Percentiles rank a stretch among this genome's conserved stretches.
Conservation (phyloP, 35 echinoderm and acorn worm genomes). For the Lytechinus pictus region DNA sequence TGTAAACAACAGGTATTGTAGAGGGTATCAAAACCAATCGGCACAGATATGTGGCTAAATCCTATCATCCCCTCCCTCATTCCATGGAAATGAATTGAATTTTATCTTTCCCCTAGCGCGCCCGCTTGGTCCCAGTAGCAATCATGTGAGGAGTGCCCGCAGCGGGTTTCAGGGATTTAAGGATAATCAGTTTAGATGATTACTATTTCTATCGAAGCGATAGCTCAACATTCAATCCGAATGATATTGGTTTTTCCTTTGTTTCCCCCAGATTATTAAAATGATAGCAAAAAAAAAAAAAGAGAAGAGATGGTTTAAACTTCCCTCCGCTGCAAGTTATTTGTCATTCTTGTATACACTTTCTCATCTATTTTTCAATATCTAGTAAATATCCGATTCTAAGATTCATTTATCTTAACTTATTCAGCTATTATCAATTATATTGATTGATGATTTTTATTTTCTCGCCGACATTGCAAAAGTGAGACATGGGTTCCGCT, state of each 20-base stretch:
- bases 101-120: background rate
- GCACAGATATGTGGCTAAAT: conserved; percentile 13
- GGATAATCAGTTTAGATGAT: conserved; percentile 19
- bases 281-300: background rate
- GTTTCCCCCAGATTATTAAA: background rate
- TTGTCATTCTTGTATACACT: too few species aligned
- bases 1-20: conserved; percentile 49
- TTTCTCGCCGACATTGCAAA: too few species aligned
- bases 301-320: background rate
- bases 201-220: background rate
- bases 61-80: background rate
- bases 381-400: too few species aligned
- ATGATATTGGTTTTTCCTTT: background rate
- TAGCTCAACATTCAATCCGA: background rate
- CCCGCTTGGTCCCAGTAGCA: background rate
- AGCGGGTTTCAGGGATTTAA: conserved; percentile 13
- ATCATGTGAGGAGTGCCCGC: background rate
- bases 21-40: conserved; percentile 25
- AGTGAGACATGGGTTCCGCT: too few species aligned
- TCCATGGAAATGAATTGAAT: background rate
- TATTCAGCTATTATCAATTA: too few species aligned
- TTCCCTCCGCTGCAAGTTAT: background rate
- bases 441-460: too few species aligned
- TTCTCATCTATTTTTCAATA: too few species aligned
- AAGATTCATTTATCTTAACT: too few species aligned